Base-by-base conservation (phyloP, 2,113 vertebrate genomes). In the Phalacrocorax pelagicus region DNA sequence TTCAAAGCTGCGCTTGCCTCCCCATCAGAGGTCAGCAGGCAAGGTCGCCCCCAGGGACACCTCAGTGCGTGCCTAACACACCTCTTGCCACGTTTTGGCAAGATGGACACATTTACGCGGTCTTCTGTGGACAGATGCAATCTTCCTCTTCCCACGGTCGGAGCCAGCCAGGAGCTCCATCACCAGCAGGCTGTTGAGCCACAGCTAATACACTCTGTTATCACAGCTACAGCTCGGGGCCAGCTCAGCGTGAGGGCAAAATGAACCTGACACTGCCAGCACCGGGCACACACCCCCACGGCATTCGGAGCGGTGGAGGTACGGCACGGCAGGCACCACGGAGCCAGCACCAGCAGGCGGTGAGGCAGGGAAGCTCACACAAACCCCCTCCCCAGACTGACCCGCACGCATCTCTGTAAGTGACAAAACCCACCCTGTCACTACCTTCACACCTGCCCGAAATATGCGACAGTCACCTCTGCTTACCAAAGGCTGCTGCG, bases 401-500 rank as follows among this genome's bases (percentile, higher is more conserved):
- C 32, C 6, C 2, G 3, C 54, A 49, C 47, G 27, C 22, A 3
- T 20, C 24, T 15, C 47, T 2, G 0, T 5, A 4, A 18, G 54
- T 9, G 26, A 46, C 70, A 52, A 40, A 42, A 11, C 17, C 30
- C 58, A 26, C 36, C 21, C 80, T 9, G 36, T 16, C 74, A 1
- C 40, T 13, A 9, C 79, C 49, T 62, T 27, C 15, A 0, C 11
- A 6, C 10, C 58, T 7, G 24, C 75, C 77, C 61, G 19, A 2
- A 57, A 18, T 3, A 14, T 0, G 32, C 12, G 1, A 26, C 27
- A 3, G 57, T 10, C 7, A 1, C 15, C 22, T 62, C 61, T 30
- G 44, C 98, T 98, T 97, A 98, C 98, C 97, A 98, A 80, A 19
- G 98, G 97, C 92, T 98, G 98, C 88, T 98, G 98, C 5, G 97